Percentiles rank a stretch among this genome's conserved stretches.
Conservation (phyloP, 2,113 vertebrate genomes). For the Urocolius indicus region DNA sequence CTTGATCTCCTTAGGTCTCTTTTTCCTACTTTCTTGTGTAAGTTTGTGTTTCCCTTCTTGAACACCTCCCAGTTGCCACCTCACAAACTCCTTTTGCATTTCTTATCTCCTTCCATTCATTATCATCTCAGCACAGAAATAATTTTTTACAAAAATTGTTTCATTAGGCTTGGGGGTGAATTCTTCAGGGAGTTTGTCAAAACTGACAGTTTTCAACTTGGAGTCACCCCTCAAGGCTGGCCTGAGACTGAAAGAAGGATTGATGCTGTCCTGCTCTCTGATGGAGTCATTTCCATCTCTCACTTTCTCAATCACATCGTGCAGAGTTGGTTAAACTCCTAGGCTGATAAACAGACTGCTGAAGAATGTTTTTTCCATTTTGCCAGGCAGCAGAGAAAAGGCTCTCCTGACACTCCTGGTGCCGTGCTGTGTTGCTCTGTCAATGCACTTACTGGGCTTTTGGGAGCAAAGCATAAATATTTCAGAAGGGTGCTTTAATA, state of each 20-base stretch:
- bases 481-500: constrained; percentile 39
- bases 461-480: constrained; percentile 50
- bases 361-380: constrained; percentile 46
- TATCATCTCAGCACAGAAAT: background rate
- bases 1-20: background rate
- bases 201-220: background rate
- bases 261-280: background rate
- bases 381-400: constrained; percentile 40
- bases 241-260: background rate
- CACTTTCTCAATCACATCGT: background rate
- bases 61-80: background rate
- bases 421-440: background rate
- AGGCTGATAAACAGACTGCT: background rate
- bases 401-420: constrained; percentile 18
- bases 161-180: background rate
- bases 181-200: background rate
- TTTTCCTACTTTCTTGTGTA: background rate
- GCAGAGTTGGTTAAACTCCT: background rate
- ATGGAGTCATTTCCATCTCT: background rate
- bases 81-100: background rate
- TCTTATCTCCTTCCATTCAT: background rate
- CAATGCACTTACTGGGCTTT: constrained; percentile 27
- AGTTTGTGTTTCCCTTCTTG: background rate
- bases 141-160: background rate
- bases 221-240: background rate